Percentiles rank a stretch among this genome's conserved stretches.
These are phyloP conservation scores for Oreohelix idahoensis DNA, from an alignment of 1,140 invertebrate species.

Conservation along the genomic window DNA sequence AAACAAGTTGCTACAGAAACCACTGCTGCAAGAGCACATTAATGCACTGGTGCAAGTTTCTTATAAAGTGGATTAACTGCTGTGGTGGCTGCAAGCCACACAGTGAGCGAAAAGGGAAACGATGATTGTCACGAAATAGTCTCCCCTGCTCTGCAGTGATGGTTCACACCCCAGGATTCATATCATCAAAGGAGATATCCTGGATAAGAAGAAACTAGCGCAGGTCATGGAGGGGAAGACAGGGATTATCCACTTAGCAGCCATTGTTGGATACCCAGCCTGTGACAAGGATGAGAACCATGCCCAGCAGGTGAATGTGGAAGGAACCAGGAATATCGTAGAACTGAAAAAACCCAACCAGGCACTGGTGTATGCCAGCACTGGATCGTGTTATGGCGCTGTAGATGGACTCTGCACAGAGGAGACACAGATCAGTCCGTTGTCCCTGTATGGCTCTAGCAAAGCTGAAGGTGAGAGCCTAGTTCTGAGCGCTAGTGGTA, in stretches of 20 bases:
- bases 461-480: slow-evolving; percentile 63
- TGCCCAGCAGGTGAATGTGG: slow-evolving; percentile 58
- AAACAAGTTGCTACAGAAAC: too few species aligned
- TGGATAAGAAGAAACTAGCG: slow-evolving; percentile 49
- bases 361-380: slow-evolving; percentile 64
- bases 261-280: slow-evolving; percentile 66
- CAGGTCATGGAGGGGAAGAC: slow-evolving; percentile 52
- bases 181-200: slow-evolving; percentile 59
- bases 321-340: slow-evolving; percentile 57
- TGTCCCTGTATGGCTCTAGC: slow-evolving; percentile 61
- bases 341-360: slow-evolving; percentile 53
- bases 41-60: too few species aligned
- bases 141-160: too few species aligned
- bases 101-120: too few species aligned
- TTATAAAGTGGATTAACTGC: too few species aligned
- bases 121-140: too few species aligned
- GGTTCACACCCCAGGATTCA: slow-evolving; percentile 53
- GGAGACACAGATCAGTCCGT: slow-evolving; percentile 59
- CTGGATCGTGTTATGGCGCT: slow-evolving; percentile 66
- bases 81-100: too few species aligned
- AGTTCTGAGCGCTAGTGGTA: slow-evolving; percentile 52
- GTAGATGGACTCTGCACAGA: slow-evolving; percentile 65
- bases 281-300: slow-evolving; percentile 62
- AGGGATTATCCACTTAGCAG: slow-evolving; percentile 62
- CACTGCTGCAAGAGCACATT: too few species aligned